These are phyloP conservation scores for Genyomyrus donnyi DNA, from an alignment of 2,113 vertebrate species.

Conservation along the genomic window DNA sequence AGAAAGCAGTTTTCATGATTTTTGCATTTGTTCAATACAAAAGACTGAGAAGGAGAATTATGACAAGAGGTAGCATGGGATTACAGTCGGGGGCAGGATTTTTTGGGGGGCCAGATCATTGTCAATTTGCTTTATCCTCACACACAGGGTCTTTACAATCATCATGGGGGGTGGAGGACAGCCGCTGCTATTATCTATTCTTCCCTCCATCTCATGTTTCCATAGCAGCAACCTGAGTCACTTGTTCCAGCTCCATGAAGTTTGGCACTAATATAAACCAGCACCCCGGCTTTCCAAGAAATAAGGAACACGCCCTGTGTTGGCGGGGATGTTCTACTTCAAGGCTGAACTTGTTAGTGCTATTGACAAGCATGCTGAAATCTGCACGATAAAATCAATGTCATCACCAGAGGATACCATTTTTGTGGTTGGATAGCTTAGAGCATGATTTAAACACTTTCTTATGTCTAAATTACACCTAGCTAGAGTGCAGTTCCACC, in stretches of 20 bases:
- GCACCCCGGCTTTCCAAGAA: background rate
- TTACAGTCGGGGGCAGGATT: background rate
- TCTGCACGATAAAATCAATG: background rate
- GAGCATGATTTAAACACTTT: background rate
- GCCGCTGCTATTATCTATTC: background rate
- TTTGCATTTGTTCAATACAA: background rate
- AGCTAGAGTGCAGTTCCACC: background rate
- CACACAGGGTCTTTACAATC: background rate
- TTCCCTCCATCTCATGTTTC: background rate
- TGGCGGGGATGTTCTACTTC: background rate
- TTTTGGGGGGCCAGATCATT: background rate
- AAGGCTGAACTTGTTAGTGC: background rate
- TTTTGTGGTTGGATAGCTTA: background rate
- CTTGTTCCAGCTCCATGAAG: background rate
- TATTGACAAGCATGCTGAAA: background rate
- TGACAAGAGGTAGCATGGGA: background rate
- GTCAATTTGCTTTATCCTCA: background rate
- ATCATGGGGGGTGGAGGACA: background rate
- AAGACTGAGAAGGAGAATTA: background rate
- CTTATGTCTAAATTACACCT: background rate
- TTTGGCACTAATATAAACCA: background rate
- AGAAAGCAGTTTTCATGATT: background rate
- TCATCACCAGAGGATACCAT: background rate
- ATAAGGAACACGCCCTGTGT: background rate
- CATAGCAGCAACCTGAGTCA: background rate